Evolutionary conservation across 2,888 invertebrate genomes (phyloP).

Genomic region (Chironomus tentans): DNA sequence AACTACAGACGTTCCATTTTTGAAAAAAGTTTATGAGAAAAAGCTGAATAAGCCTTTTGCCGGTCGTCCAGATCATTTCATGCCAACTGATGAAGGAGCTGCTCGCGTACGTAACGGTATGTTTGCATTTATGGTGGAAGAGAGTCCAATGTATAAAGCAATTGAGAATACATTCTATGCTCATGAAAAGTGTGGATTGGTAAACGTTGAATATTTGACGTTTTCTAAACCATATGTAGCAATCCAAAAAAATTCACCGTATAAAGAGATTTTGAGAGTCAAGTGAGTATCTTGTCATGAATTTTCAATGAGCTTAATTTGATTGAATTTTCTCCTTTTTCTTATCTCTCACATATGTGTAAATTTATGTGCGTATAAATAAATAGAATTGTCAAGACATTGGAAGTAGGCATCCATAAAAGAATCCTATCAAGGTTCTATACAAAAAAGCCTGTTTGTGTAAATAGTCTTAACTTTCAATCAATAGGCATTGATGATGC

Average conservation of each 20-base stretch:
- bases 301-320: constrained; percentile 3
- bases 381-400: not conserved
- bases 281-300: constrained; percentile 13
- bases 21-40: not conserved
- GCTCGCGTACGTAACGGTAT: not conserved
- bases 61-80: not conserved
- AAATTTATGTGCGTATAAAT: not conserved
- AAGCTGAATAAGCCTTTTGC: not conserved
- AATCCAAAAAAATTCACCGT: not conserved
- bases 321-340: not conserved
- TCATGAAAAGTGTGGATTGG: constrained; percentile 17
- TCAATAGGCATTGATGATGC: constrained; percentile 8
- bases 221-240: constrained; percentile 1
- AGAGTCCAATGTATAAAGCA: not conserved
- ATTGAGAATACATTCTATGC: constrained; percentile 7
- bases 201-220: not conserved
- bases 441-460: constrained; percentile 18
- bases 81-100: not conserved
- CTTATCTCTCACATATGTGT: not conserved
- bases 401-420: not conserved
- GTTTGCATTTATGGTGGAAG: not conserved
- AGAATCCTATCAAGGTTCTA: not conserved
- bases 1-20: not conserved
- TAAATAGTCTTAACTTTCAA: constrained; percentile 23
- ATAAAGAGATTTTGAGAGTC: constrained; percentile 19